A percentile compares a stretch with the other conserved stretches of the same genome.
Evolutionary conservation across 2,113 vertebrate species (phyloP).

Genomic region (Anser brachyrhynchus): DNA sequence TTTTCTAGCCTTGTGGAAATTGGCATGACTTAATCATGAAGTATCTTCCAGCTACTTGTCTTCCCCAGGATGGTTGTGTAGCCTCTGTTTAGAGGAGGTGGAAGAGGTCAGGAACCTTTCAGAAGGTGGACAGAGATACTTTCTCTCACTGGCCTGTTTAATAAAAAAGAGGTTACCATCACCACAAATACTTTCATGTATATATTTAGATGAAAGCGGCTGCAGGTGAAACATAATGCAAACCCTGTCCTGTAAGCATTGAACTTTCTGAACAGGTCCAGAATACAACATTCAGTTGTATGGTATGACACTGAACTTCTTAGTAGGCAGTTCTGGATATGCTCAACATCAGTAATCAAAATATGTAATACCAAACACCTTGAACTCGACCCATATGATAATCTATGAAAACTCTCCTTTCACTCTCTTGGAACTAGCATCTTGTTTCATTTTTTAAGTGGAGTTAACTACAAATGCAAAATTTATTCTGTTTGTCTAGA

Average conservation of each 20-base stretch:
- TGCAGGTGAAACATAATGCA: background rate
- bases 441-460: background rate
- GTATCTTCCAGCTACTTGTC: background rate
- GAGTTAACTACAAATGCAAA: background rate
- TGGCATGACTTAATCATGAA: background rate
- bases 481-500: background rate
- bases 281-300: background rate
- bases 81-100: background rate
- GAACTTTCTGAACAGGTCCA: background rate
- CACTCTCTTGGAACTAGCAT: background rate
- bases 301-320: background rate
- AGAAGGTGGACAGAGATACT: background rate
- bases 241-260: background rate
- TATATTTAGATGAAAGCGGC: background rate
- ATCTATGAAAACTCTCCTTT: background rate
- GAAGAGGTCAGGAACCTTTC: background rate
- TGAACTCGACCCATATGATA: background rate
- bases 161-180: background rate
- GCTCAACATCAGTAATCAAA: background rate
- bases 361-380: background rate
- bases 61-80: background rate
- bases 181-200: rapidly evolving
- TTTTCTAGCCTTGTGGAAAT: background rate
- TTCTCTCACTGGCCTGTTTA: background rate
- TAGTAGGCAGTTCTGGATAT: background rate